A percentile compares a stretch with the other conserved stretches of the same genome.
Conservation (phyloP, 2,888 invertebrate species). For the Orthonychiurus folsomi region DNA sequence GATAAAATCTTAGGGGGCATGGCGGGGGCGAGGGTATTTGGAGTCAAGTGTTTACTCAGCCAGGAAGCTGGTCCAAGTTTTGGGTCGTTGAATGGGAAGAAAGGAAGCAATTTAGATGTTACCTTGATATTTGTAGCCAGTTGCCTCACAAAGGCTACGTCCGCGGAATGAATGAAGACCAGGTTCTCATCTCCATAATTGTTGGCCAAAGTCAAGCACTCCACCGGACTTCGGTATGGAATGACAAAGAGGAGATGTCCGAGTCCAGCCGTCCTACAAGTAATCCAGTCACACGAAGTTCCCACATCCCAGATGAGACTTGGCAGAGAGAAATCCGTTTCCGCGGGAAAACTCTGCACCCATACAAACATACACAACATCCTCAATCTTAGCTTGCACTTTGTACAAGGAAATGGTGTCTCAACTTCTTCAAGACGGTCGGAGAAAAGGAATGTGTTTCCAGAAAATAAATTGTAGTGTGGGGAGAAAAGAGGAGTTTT, state of each 20-base stretch:
- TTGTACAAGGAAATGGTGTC: not conserved
- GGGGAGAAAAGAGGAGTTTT: not conserved
- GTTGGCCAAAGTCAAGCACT: slow-evolving; percentile 27
- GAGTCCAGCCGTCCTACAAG: slow-evolving; percentile 14
- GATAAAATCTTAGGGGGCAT: too few species aligned
- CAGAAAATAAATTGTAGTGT: slow-evolving; percentile 3
- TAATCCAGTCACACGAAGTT: slow-evolving; percentile 27
- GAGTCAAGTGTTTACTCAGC: not conserved
- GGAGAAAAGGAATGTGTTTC: not conserved
- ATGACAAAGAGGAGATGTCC: slow-evolving; percentile 31
- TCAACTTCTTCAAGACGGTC: not conserved
- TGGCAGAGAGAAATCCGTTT: slow-evolving; percentile 17
- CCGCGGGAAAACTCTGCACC: not conserved
- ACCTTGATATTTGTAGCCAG: slow-evolving; percentile 20
- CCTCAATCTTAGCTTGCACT: not conserved
- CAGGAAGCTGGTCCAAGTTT: not conserved
- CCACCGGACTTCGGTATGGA: slow-evolving; percentile 26
- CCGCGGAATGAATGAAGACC: slow-evolving; percentile 19
- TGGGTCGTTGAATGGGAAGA: not conserved
- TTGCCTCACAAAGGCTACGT: slow-evolving; percentile 16
- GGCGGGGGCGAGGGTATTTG: not conserved
- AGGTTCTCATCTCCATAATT: slow-evolving; percentile 24
- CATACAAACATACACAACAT: too few species aligned
- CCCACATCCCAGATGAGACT: slow-evolving; percentile 32
- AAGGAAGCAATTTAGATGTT: not conserved